Evolutionary conservation across 2,888 invertebrate genomes (phyloP), one percentile per base, ranked within the genome.

Genomic region (Encarsia formosa): DNA sequence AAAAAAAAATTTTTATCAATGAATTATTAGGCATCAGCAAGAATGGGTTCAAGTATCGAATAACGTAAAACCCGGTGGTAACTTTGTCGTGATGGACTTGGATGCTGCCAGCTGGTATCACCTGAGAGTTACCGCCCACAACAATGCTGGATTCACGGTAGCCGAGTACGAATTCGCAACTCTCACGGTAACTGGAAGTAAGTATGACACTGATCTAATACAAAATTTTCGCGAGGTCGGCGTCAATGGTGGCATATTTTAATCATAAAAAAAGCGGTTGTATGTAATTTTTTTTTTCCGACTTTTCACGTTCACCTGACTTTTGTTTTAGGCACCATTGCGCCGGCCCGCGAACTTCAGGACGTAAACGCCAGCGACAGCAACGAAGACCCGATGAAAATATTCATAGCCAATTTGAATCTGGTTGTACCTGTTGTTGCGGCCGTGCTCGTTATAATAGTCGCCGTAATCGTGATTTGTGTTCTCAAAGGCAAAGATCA

Each of bases 121-220:
- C 65, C 80, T 96, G 59, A 82, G 91, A 57, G 91, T 95, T 34
- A 93, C 92, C 2, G 91, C 91, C 4, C 91, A 95, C 76, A 96
- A 95, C 75, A 95, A 94, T 65, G 96, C 96, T 55, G 97, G 96
- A 44, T 93, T 93, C 66, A 91, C 92, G 34, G 93, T 94, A 44
- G 94, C 93, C 52, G 91, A 93, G 77, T 93, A 95, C 69, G 92
- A 93, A 78, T 95, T 96, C 75, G 93, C 94, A 16, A 97, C 97
- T 2, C 81, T 95, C 26, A 94, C 95, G 24, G 85, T 89, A 61
- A 90, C 91, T 61, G 96, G 96, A 82, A 93, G 95, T 95, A 82
- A 78, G 81, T 76, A 57, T 51, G 35, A 13, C 34, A 19, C 38
- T 48, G 18, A 16, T 43, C 34, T 35, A 22, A 47, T 29, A 38